Evolutionary conservation across 2,113 vertebrate genomes (phyloP).

Genomic region (Anguilla japonica): DNA sequence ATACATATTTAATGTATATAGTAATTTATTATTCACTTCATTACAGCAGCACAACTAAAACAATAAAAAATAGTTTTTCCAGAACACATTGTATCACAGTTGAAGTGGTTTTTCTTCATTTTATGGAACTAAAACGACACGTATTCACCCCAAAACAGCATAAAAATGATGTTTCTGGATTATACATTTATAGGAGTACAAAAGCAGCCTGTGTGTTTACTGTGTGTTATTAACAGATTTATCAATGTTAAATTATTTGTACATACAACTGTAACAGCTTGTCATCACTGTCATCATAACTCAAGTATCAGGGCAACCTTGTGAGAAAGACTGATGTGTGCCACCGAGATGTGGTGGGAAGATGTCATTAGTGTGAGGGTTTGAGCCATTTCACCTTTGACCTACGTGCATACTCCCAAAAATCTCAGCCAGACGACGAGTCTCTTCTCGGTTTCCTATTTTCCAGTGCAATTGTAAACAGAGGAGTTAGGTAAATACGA

Average conservation of each 20-base stretch:
- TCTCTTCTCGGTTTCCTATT: neutral
- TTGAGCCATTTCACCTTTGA: neutral
- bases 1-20: neutral
- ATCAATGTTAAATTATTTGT: neutral
- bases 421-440: neutral
- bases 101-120: neutral
- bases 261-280: neutral
- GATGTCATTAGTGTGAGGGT: neutral
- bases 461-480: neutral
- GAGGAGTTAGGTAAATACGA: neutral
- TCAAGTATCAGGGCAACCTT: neutral
- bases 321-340: neutral
- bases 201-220: neutral
- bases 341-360: neutral
- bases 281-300: neutral
- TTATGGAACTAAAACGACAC: neutral
- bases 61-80: neutral
- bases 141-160: neutral
- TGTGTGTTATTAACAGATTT: neutral
- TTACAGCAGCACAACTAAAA: slow-evolving; percentile 4
- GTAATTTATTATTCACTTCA: slow-evolving; percentile 3
- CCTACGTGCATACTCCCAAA: neutral
- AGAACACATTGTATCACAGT: neutral
- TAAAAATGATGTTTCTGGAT: neutral
- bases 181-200: neutral